These are phyloP conservation scores for Tenebrosternarchus preto DNA, from an alignment of 2,113 vertebrate genomes.

Conservation along the genomic window DNA sequence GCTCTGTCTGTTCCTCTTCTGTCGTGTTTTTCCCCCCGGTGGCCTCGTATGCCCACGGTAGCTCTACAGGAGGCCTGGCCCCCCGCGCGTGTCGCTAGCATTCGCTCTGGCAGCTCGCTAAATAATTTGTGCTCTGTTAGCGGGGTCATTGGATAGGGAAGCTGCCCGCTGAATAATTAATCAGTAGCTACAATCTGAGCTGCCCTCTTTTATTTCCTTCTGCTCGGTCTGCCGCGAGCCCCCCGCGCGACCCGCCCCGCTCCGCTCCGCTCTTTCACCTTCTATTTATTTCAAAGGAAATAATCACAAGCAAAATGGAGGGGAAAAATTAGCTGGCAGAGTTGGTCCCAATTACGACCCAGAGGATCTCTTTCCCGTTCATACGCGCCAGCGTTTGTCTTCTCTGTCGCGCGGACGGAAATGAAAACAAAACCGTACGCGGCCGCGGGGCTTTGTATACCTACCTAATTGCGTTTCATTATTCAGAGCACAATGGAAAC, in stretches of 20 bases:
- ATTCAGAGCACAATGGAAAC: conserved; percentile 74
- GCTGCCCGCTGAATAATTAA: conserved; percentile 77
- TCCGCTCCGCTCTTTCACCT: conserved; percentile 57
- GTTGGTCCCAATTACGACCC: conserved; percentile 65
- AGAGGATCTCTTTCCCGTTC: conserved; percentile 57
- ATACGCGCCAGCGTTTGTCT: conserved; percentile 61
- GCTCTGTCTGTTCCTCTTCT: conserved; percentile 47
- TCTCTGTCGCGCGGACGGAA: conserved; percentile 64
- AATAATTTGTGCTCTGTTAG: conserved; percentile 80
- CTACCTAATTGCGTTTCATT: conserved; percentile 77
- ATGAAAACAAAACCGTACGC: conserved; percentile 69
- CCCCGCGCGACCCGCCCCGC: conserved; percentile 32
- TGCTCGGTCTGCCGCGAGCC: conserved; percentile 63
- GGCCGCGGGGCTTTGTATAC: conserved; percentile 71
- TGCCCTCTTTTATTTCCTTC: conserved; percentile 73
- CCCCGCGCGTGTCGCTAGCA: conserved; percentile 67
- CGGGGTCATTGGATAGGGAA: conserved; percentile 77
- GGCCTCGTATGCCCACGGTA: conserved; percentile 59
- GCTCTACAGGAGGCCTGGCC: conserved; percentile 61
- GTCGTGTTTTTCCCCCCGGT: conserved; percentile 33
- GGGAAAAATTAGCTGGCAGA: conserved; percentile 48
- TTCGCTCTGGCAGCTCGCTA: conserved; percentile 75
- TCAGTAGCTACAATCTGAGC: conserved; percentile 75
- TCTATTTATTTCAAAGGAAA: conserved; percentile 72
- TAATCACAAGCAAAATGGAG: conserved; percentile 54